Evolutionary conservation across 2,888 invertebrate species (phyloP).

Genomic region (Aricia artaxerxes): DNA sequence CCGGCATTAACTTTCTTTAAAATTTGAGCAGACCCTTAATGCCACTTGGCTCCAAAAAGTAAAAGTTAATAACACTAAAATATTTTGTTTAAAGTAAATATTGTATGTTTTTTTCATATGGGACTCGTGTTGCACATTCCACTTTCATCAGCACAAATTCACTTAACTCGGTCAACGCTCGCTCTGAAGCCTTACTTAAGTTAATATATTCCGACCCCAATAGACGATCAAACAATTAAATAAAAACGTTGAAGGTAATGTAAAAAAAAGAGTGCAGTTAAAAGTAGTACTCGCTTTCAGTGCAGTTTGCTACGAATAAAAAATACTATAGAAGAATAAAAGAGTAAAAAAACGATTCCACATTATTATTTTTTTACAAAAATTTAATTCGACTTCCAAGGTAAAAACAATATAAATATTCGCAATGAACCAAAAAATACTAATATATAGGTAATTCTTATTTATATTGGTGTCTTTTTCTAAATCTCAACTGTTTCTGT

Average conservation of each 20-base stretch:
- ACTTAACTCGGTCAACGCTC: constrained; percentile 28
- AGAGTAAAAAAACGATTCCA: no score
- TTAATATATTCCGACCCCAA: constrained; percentile 23
- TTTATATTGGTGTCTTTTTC: no score
- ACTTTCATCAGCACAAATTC: constrained; percentile 23
- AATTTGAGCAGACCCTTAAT: background rate
- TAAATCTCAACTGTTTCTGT: no score
- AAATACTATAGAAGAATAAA: no score
- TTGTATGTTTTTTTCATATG: constrained; percentile 3
- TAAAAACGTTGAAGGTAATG: background rate
- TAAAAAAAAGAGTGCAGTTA: background rate
- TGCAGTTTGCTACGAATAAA: background rate
- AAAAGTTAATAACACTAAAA: background rate
- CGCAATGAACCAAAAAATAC: no score
- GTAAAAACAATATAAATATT: no score
- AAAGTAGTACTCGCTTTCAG: background rate
- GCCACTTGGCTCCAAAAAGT: background rate
- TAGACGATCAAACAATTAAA: constrained; percentile 12
- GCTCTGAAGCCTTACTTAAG: constrained; percentile 29
- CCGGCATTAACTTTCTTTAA: background rate
- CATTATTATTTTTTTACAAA: no score
- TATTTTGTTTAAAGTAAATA: background rate
- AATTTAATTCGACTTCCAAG: no score
- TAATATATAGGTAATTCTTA: no score
- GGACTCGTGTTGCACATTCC: constrained; percentile 13